Percentiles rank a stretch among this genome's conserved stretches.
Evolutionary conservation across 1,140 invertebrate species (phyloP).

Genomic region (Nixonia krombeini): DNA sequence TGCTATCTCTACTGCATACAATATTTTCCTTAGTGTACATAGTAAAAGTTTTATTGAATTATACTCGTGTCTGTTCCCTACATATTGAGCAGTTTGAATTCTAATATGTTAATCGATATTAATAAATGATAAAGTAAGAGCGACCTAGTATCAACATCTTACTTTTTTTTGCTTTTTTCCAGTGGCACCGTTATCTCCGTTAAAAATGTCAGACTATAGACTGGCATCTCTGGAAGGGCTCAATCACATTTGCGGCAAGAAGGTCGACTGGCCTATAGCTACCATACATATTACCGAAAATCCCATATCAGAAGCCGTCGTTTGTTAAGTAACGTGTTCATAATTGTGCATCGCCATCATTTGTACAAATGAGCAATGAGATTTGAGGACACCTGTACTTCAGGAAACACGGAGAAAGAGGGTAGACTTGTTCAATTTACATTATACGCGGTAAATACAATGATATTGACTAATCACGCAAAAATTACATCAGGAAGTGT

Average conservation of each 20-base stretch:
- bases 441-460: too few species aligned
- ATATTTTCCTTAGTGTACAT: too few species aligned
- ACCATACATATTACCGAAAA: constrained; percentile 85
- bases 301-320: constrained; percentile 82
- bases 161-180: constrained; percentile 64
- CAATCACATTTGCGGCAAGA: constrained; percentile 73
- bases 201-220: constrained; percentile 78
- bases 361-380: constrained; percentile 43
- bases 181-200: constrained; percentile 80
- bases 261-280: constrained; percentile 73
- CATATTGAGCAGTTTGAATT: too few species aligned
- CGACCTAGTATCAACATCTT: constrained; percentile 26
- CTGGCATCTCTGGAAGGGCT: constrained; percentile 74
- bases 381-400: constrained; percentile 34
- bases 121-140: too few species aligned
- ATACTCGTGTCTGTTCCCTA: too few species aligned
- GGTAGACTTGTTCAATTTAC: too few species aligned
- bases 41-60: too few species aligned
- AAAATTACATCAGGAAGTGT: too few species aligned
- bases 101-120: too few species aligned
- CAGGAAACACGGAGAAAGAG: too few species aligned
- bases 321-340: constrained; percentile 74
- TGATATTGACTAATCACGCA: too few species aligned
- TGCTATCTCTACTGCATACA: too few species aligned
- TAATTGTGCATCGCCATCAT: constrained; percentile 29